Evolutionary conservation across 1,140 invertebrate species (phyloP).

Genomic region (Aphelinus certus): DNA sequence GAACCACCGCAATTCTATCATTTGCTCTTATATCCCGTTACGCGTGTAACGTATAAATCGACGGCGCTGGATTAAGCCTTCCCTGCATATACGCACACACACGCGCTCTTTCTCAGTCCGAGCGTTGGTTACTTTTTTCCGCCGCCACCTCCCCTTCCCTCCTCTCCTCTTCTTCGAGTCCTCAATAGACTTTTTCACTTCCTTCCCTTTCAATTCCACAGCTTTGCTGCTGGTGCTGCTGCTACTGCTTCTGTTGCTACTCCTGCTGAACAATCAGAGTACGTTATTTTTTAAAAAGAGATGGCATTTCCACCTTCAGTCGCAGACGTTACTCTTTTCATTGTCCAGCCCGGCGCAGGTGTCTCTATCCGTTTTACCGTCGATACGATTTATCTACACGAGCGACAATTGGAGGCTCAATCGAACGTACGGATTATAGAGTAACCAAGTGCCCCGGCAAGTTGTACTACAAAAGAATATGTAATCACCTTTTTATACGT

Average conservation of each 20-base stretch:
- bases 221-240: neutral
- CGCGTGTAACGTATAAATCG: slow-evolving; percentile 32
- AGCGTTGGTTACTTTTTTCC: neutral
- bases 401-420: too few relatives aligned
- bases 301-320: neutral
- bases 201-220: slow-evolving; percentile 30
- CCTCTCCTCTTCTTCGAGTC: slow-evolving; percentile 7
- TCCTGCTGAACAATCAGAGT: neutral
- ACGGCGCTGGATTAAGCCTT: slow-evolving; percentile 51
- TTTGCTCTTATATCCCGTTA: slow-evolving; percentile 46
- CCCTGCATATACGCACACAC: slow-evolving; percentile 29
- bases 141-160: neutral
- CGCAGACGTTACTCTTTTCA: neutral
- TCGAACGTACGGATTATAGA: too few relatives aligned
- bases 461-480: too few relatives aligned
- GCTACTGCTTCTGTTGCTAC: neutral
- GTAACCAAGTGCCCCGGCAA: too few relatives aligned
- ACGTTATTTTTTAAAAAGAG: slow-evolving; percentile 7
- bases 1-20: slow-evolving; percentile 56
- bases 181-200: slow-evolving; percentile 16
- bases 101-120: slow-evolving; percentile 37
- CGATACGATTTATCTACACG: too few relatives aligned
- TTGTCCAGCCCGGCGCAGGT: neutral
- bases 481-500: too few relatives aligned
- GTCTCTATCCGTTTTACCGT: neutral